Evolutionary conservation across 2,797 vertebrate species (phyloP), one percentile per base, ranked within the genome.

Genomic region (Artibeus jamaicensis): DNA sequence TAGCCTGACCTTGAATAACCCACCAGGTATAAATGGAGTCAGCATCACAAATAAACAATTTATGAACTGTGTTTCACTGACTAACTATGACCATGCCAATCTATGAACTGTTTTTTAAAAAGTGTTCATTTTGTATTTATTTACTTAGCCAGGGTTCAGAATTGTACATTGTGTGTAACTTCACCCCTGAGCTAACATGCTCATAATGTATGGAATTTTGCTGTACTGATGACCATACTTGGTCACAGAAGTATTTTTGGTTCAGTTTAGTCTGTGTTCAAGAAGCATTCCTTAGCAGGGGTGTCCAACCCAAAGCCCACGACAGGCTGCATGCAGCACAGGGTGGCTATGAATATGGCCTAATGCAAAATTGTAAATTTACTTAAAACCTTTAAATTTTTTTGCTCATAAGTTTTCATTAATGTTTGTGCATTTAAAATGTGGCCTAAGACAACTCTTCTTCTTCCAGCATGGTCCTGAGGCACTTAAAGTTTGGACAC

Each of bases 31-130:
- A 44, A 89, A 83, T 86, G 78, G 48, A 67, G 48, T 74, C 84
- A 76, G 37, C 0, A 0, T 93, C 15, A 2, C 83, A 85, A 95
- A 94, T 96, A 96, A 97, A 97, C 86, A 89, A 55, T 68, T 86
- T 84, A n/a, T 34, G 53, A 82, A 92, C 74, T 55, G 74, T 81
- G 78, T 92, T 86, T 85, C 91, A 79, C 59, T 89, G 92, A 89
- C 50, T 93, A 78, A 83, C 53, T 44, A 70, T 86, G 53, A 57
- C 89, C 70, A 32, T 11, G 34, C 65, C 57, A 73, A 93, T 32
- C 24, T 19, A 76, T 68, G 42, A 34, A 16, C 4, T 19, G 3
- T 81, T 88, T 81, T 88, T 37, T 48, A 77, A 65, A 48, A n/a
- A 46, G 18, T 14, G 14, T 62, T 67, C 2, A 8, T 53, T 84